Conservation (phyloP, 2,888 invertebrate genomes). For the Camponotus fellah region DNA sequence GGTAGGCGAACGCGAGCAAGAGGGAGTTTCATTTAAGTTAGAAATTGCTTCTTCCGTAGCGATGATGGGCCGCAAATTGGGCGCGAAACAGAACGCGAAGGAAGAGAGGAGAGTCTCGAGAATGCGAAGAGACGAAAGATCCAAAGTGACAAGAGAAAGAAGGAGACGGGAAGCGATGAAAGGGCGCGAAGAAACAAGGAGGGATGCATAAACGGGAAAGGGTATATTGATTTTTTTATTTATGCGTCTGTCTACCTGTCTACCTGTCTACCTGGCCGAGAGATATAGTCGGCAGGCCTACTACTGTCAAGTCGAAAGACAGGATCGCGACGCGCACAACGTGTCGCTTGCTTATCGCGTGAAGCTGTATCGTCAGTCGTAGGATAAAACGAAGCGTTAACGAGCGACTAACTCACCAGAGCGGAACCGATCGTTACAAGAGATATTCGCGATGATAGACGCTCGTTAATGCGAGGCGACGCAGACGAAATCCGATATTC, state of each 20-base stretch:
- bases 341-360: slow-evolving; percentile 18
- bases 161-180: slow-evolving; percentile 21
- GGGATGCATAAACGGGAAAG: slow-evolving; percentile 48
- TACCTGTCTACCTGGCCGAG: background rate
- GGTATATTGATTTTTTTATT: slow-evolving; percentile 74
- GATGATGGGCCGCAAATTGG: slow-evolving; percentile 86
- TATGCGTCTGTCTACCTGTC: slow-evolving; percentile 46
- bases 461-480: slow-evolving; percentile 68
- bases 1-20: slow-evolving; percentile 67
- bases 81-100: slow-evolving; percentile 84
- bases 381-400: slow-evolving; percentile 66
- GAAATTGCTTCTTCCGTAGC: slow-evolving; percentile 86
- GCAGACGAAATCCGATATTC: slow-evolving; percentile 72
- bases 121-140: background rate
- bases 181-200: slow-evolving; percentile 36
- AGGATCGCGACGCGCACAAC: background rate
- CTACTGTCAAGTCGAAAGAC: background rate
- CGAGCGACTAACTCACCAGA: slow-evolving; percentile 61
- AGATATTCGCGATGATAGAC: slow-evolving; percentile 60
- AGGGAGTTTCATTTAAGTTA: slow-evolving; percentile 85
- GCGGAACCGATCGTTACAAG: slow-evolving; percentile 61
- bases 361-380: slow-evolving; percentile 32
- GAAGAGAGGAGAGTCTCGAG: slow-evolving; percentile 72
- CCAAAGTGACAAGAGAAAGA: slow-evolving; percentile 7
- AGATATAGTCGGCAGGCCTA: slow-evolving; percentile 12